These are phyloP conservation scores for Tridacna crocea DNA, from an alignment of 2,888 invertebrate species.

Conservation along the genomic window DNA sequence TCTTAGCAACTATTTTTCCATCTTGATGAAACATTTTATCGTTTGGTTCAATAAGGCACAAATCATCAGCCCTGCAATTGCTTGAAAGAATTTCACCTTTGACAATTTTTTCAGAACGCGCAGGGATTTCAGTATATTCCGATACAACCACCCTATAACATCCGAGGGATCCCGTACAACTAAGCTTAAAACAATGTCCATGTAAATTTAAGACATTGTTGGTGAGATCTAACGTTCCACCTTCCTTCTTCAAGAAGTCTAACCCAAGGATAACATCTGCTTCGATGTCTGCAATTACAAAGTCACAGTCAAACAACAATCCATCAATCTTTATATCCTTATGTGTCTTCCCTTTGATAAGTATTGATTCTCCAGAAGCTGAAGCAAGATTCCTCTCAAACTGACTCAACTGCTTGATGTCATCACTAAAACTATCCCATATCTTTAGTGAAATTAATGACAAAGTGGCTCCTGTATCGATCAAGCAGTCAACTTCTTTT, in stretches of 20 bases:
- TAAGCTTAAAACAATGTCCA: not conserved
- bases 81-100: not conserved
- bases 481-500: not conserved
- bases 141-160: not conserved
- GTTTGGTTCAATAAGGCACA: not conserved
- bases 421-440: not conserved
- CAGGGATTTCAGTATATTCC: not conserved
- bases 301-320: not conserved
- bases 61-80: too few relatives aligned
- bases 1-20: too few relatives aligned
- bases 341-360: not conserved
- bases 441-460: not conserved
- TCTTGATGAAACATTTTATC: too few relatives aligned
- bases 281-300: not conserved
- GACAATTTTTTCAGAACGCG: not conserved
- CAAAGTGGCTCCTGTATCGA: slow-evolving; percentile 24
- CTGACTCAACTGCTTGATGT: not conserved
- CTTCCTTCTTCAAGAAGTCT: slow-evolving; percentile 8
- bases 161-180: too few relatives aligned
- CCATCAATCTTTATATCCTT: not conserved
- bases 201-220: not conserved
- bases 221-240: not conserved
- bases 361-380: not conserved
- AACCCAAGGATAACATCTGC: not conserved
- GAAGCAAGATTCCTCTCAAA: not conserved